These are phyloP conservation scores for Pseudoips prasinana DNA, from an alignment of 2,888 invertebrate genomes.

Conservation along the genomic window DNA sequence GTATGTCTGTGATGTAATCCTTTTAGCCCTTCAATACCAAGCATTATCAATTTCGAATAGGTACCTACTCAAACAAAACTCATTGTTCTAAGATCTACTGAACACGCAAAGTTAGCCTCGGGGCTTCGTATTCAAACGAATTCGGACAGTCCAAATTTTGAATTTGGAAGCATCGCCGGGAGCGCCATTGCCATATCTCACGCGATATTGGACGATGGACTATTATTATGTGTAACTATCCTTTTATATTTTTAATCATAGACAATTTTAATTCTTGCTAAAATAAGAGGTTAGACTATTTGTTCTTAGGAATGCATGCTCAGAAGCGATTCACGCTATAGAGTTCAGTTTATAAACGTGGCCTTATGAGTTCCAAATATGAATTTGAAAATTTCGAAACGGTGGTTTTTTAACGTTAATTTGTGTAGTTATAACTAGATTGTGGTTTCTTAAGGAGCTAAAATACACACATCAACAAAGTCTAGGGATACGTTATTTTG, in stretches of 20 bases:
- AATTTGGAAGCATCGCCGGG: constrained; percentile 61
- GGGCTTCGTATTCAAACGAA: constrained; percentile 30
- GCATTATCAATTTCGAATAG: too few relatives aligned
- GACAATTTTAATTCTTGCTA: constrained; percentile 9
- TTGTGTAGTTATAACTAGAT: too few relatives aligned
- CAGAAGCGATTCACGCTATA: too few relatives aligned
- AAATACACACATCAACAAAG: too few relatives aligned
- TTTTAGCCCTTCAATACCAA: too few relatives aligned
- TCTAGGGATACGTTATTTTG: too few relatives aligned
- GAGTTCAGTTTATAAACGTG: too few relatives aligned
- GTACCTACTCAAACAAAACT: constrained; percentile 32
- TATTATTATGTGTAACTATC: constrained; percentile 34
- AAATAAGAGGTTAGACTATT: constrained; percentile 14
- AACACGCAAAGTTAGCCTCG: constrained; percentile 55
- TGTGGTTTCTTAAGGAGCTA: too few relatives aligned
- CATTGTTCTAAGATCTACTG: constrained; percentile 42
- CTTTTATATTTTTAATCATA: constrained; percentile 21
- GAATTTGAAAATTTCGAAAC: too few relatives aligned
- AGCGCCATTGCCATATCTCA: constrained; percentile 64
- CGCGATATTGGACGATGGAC: constrained; percentile 49
- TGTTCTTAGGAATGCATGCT: constrained; percentile 7
- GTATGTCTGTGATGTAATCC: too few relatives aligned
- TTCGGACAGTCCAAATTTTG: constrained; percentile 32
- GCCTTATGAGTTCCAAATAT: too few relatives aligned
- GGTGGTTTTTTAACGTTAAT: too few relatives aligned